phyloP scores from a whole-genome alignment of 2,888 invertebrate genomes.

The Cerceris ruficornis region DNA sequence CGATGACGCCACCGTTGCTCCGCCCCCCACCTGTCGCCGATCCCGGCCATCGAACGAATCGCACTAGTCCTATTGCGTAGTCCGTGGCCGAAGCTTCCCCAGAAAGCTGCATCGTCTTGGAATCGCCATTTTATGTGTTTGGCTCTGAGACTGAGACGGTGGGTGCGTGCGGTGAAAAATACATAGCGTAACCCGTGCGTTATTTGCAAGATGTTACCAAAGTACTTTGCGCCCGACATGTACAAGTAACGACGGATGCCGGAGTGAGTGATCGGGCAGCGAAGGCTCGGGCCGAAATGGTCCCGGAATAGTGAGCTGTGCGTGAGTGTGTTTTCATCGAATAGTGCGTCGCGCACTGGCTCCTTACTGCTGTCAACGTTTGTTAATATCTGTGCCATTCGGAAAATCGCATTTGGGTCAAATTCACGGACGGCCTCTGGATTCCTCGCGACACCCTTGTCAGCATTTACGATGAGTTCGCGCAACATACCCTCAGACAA shows the following conservation, averaged over 20 bases:
- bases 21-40: conserved; percentile 32
- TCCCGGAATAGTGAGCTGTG: conserved; percentile 67
- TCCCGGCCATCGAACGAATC: conserved; percentile 15
- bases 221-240: conserved; percentile 76
- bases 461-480: conserved; percentile 86
- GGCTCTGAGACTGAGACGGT: conserved; percentile 77
- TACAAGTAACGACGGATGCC: conserved; percentile 73
- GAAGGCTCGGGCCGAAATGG: conserved; percentile 67
- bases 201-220: conserved; percentile 75
- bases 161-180: conserved; percentile 64
- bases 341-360: conserved; percentile 61
- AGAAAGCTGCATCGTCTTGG: conserved; percentile 70
- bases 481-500: conserved; percentile 93
- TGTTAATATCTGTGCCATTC: conserved; percentile 63
- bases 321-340: conserved; percentile 67
- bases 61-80: conserved; percentile 23
- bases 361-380: conserved; percentile 46
- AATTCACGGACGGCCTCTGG: conserved; percentile 73
- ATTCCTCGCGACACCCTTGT: conserved; percentile 64
- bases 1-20: neutral
- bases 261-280: conserved; percentile 65
- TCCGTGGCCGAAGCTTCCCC: conserved; percentile 64
- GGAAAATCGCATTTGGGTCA: conserved; percentile 67
- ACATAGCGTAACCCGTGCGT: conserved; percentile 56
- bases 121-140: conserved; percentile 80